Percentiles rank a stretch among this genome's conserved stretches.
Evolutionary conservation across 2,888 invertebrate species (phyloP).

Genomic region (Acleris cristana): DNA sequence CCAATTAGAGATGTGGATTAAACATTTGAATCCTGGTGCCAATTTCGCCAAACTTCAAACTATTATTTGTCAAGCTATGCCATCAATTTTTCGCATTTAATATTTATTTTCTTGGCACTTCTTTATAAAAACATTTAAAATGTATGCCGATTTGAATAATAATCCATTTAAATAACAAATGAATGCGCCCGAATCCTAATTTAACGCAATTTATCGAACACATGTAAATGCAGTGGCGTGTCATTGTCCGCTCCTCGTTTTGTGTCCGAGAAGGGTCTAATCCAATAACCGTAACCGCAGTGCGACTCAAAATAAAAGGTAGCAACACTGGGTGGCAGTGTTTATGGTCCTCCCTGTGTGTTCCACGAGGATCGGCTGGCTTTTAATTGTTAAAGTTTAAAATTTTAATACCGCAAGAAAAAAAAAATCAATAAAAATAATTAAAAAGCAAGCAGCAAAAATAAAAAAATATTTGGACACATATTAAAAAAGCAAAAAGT

Average conservation of each 20-base stretch:
- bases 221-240: slow-evolving; percentile 13
- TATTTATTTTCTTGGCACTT: too few species aligned
- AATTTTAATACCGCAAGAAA: slow-evolving; percentile 5
- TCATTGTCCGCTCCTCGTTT: slow-evolving; percentile 13
- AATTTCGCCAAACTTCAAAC: too few species aligned
- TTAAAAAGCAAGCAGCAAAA: too few species aligned
- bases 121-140: too few species aligned
- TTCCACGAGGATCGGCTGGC: slow-evolving; percentile 45
- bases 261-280: slow-evolving; percentile 38
- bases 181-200: neutral
- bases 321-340: slow-evolving; percentile 58
- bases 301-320: slow-evolving; percentile 47
- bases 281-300: slow-evolving; percentile 40
- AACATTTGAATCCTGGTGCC: too few species aligned
- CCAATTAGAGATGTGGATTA: too few species aligned
- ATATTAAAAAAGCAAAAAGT: slow-evolving; percentile 43
- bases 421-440: neutral
- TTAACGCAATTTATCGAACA: slow-evolving; percentile 21
- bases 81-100: too few species aligned
- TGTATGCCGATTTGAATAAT: too few species aligned
- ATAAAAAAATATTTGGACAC: neutral
- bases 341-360: slow-evolving; percentile 60
- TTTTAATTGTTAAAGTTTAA: slow-evolving; percentile 26
- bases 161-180: neutral
- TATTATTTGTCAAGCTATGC: too few species aligned